phyloP scores from a whole-genome alignment of 2,113 vertebrate genomes.

The Pomatorhinus ruficollis region DNA sequence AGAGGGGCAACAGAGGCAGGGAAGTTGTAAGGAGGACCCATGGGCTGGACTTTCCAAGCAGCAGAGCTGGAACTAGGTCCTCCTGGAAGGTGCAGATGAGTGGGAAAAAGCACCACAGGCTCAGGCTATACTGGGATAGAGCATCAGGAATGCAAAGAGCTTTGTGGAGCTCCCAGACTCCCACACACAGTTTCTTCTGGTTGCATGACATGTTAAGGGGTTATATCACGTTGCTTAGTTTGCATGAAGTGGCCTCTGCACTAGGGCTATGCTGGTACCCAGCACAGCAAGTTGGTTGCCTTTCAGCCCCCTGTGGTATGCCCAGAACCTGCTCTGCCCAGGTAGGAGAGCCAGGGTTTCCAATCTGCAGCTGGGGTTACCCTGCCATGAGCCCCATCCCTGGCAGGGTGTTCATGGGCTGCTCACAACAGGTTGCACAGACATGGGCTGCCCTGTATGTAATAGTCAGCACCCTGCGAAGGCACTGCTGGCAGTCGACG shows the following conservation, averaged over 20 bases:
- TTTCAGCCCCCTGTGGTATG: not conserved
- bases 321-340: not conserved
- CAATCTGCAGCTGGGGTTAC: not conserved
- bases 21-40: not conserved
- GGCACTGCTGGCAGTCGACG: not conserved
- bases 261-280: not conserved
- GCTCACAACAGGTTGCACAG: no score
- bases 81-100: not conserved
- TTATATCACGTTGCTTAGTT: not conserved
- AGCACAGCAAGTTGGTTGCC: not conserved
- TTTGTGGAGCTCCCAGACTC: not conserved
- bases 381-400: not conserved
- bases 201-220: not conserved
- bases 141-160: not conserved
- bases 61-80: not conserved
- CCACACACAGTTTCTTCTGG: not conserved
- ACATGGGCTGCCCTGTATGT: not conserved
- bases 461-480: not conserved
- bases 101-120: accelerated
- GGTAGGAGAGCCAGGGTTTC: not conserved
- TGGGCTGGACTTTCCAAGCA: not conserved
- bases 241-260: not conserved
- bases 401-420: not conserved
- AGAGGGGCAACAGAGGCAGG: not conserved
- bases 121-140: not conserved